Base-by-base conservation (phyloP, 2,113 vertebrate genomes). In the Crotalus helleri region DNA sequence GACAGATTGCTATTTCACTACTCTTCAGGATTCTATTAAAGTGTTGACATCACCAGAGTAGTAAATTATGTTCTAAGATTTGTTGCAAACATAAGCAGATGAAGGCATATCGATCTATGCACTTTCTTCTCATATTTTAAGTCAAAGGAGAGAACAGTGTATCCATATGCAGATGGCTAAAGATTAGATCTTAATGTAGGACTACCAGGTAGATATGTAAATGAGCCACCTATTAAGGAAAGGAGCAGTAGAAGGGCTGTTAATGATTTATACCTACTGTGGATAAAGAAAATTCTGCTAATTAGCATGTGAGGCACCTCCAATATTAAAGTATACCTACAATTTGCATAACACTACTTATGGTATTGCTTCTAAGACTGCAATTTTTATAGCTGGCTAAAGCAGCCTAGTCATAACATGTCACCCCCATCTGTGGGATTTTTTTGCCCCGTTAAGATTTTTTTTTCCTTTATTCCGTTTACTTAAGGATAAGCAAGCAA, bases 261-360 rank as follows among this genome's bases (percentile, higher is more conserved):
- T 95, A 94, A 3, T 5, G 51, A 93, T 24, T 57, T 92, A 95
- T 94, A 90, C 21, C 51, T 90, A n/a, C 4, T 87, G 51, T 55
- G 85, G 39, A 81, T 91, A n/a, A 92, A 55, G 54, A 74, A 88
- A 85, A 61, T 21, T 61, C 46, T 24, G 54, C 93, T 92, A 90
- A 94, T 92, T 92, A 90, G 69, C 33, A 89, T 64, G 10, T 9
- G 24, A 29, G 61, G 49, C 85, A 51, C 87, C 44, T 33, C 29
- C 29, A 55, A 93, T 53, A 61, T 69, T 91, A 46, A 19, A 19
- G 15, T 64, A 44, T 26, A 55, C 69, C 0, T 89, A 53, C 3
- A 13, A 10, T 29, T 11, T 49, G n/a, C 54, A 59, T 21, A 57
- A 58, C 15, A 89, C 33, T 90, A 57, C 86, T 23, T 19, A 90